These are phyloP conservation scores for Megathymus violae DNA, from an alignment of 1,140 invertebrate genomes.

Conservation along the genomic window DNA sequence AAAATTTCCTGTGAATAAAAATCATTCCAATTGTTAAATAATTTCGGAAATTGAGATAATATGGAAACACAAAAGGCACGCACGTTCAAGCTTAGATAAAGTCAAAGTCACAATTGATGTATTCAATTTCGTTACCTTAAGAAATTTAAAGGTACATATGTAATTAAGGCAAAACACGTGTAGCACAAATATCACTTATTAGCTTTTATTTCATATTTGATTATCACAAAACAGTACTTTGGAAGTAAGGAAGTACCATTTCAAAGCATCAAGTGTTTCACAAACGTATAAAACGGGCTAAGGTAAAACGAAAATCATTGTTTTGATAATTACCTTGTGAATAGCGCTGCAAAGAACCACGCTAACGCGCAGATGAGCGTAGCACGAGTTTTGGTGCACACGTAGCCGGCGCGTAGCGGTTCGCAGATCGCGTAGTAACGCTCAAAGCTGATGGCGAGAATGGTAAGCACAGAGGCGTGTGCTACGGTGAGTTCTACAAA, in stretches of 20 bases:
- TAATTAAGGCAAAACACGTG: background rate
- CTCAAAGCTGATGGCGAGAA: slow-evolving; percentile 96
- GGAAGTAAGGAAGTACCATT: slow-evolving; percentile 10
- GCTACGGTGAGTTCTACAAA: slow-evolving; percentile 97
- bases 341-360: slow-evolving; percentile 93
- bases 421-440: slow-evolving; percentile 97
- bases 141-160: background rate
- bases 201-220: background rate
- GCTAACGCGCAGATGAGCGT: slow-evolving; percentile 92
- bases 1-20: background rate
- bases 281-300: background rate
- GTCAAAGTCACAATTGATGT: background rate
- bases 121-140: background rate
- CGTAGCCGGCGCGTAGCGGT: slow-evolving; percentile 94
- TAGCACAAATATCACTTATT: slow-evolving; percentile 1
- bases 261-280: background rate
- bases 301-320: slow-evolving; percentile 1
- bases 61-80: background rate
- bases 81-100: background rate
- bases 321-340: slow-evolving; percentile 88
- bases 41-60: background rate
- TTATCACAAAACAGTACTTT: slow-evolving; percentile 7
- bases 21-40: background rate
- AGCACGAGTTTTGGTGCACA: slow-evolving; percentile 94
- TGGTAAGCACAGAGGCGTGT: slow-evolving; percentile 96